Conservation (phyloP, 2,113 vertebrate species). For the Otus sunia region DNA sequence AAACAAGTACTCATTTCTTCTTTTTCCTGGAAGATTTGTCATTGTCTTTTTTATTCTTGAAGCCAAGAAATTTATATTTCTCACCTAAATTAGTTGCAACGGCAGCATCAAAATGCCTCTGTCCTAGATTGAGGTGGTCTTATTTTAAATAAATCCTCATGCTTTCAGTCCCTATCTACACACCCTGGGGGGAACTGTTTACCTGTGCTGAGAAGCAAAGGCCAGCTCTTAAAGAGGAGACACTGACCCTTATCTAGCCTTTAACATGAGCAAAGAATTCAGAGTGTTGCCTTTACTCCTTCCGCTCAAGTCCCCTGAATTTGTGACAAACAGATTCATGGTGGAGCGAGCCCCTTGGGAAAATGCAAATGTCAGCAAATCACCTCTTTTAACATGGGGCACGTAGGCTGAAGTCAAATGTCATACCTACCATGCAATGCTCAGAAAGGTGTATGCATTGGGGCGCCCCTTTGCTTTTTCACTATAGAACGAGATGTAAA, state of each 20-base stretch:
- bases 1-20: not conserved
- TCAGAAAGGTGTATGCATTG: not conserved
- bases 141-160: not conserved
- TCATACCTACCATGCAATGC: not conserved
- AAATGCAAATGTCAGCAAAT: constrained; percentile 37
- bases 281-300: not conserved
- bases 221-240: not conserved
- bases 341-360: not conserved
- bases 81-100: not conserved
- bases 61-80: not conserved
- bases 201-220: constrained; percentile 37
- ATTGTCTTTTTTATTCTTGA: not conserved
- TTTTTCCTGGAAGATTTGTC: not conserved
- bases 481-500: not conserved
- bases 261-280: constrained; percentile 16
- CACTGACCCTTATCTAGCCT: not conserved
- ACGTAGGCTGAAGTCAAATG: not conserved
- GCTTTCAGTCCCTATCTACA: not conserved
- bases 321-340: not conserved
- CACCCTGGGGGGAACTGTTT: not conserved
- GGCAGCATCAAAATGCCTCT: not conserved
- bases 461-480: not conserved
- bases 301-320: not conserved
- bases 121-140: not conserved
- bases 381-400: not conserved